Base-by-base conservation (phyloP, 2,888 invertebrate species). In the Neria commutata region DNA sequence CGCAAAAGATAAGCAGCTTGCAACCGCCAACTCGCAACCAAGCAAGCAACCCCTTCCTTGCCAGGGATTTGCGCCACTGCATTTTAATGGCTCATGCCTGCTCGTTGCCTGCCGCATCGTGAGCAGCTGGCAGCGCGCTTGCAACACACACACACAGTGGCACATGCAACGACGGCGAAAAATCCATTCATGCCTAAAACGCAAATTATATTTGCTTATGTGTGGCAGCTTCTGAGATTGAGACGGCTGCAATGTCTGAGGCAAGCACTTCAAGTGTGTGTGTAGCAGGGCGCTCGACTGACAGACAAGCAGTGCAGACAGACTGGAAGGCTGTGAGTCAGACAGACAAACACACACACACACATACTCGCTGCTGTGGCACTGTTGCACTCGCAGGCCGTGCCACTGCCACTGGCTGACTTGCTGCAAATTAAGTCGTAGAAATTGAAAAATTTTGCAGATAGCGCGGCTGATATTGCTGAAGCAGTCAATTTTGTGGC, bases 151-250 rank as follows among this genome's bases (percentile, higher is more conserved):
- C 21, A 34, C 10, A 14, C 42, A 5, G 19, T 19, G 42, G 21
- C 23, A 45, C 25, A 25, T 25, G 26, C 17, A 29, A 17, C 10
- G 24, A 25, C 52, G 33, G 40, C 4, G 48, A 37, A 48, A 40
- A 55, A 24, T 56, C 58, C 60, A 65, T 54, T 65, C 63, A 62
- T 58, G 65, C 65, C 60, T 56, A 63, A 63, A 65, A 65, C 61
- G 56, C 61, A 65, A 65, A 63, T 63, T 63, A 60, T 61, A 60
- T 63, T 65, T 63, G 52, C 63, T 60, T 58, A 33, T 59, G 33
- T 56, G 50, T 26, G n/a, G 19, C 33, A 55, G 47, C 40, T 48
- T 48, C 54, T 29, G 21, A 42, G 26, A 14, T 29, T 6, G 29
- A 46, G 46, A 19, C 46, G 23, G 21, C 40, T 5, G n/a, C 11